Evolutionary conservation across 2,113 vertebrate species (phyloP).

Genomic region (Leptobrachium ailaonicum): DNA sequence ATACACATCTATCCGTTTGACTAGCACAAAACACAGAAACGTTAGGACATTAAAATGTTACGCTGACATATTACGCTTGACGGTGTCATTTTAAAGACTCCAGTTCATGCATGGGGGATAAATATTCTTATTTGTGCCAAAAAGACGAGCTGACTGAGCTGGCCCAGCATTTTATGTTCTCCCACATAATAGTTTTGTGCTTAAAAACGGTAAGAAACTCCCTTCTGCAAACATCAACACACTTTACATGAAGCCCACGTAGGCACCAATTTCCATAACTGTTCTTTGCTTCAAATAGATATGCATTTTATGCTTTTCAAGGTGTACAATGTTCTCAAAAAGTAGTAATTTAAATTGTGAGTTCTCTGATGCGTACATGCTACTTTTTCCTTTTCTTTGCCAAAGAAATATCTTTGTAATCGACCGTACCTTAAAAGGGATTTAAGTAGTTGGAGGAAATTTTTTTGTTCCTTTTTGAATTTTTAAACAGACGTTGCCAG

Average conservation of each 20-base stretch:
- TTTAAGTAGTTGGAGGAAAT: conserved; percentile 11
- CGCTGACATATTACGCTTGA: no score
- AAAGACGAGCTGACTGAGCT: no score
- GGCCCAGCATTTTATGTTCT: no score
- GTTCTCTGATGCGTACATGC: conserved; percentile 36
- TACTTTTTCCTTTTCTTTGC: conserved; percentile 16
- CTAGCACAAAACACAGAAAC: no score
- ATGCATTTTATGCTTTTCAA: conserved; percentile 41
- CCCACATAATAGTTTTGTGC: no score
- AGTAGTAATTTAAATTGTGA: conserved; percentile 43
- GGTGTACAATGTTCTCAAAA: conserved; percentile 41
- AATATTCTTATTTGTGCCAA: no score
- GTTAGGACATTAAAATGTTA: no score
- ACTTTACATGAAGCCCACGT: conserved; percentile 44
- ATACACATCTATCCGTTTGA: no score
- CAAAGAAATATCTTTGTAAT: conserved; percentile 32
- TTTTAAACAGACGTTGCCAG: neutral
- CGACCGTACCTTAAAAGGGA: conserved; percentile 23
- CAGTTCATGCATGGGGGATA: no score
- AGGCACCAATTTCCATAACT: conserved; percentile 41
- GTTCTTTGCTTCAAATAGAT: conserved; percentile 35
- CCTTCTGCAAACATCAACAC: conserved; percentile 13
- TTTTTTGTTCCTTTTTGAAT: neutral
- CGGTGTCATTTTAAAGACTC: no score
- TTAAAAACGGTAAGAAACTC: neutral